A percentile compares a stretch with the other conserved stretches of the same genome.
These are phyloP conservation scores for Diceros bicornis DNA, from an alignment of 2,797 vertebrate genomes.

Conservation along the genomic window DNA sequence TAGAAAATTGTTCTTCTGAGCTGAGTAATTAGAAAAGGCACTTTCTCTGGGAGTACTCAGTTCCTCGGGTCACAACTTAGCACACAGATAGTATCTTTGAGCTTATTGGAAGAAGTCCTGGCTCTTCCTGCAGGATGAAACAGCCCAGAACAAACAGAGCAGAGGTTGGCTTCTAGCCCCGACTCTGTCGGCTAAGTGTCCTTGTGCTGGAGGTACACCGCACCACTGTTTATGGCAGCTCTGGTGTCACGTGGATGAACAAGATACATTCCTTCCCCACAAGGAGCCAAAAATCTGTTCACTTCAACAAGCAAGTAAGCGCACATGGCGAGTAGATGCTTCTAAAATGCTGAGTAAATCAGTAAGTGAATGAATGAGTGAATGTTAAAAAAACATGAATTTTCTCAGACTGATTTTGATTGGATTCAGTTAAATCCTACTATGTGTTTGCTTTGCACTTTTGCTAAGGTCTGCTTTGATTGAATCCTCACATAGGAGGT, in stretches of 20 bases:
- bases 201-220: no score
- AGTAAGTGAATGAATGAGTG: background rate
- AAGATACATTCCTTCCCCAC: background rate
- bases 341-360: background rate
- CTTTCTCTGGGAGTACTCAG: background rate
- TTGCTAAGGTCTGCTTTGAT: background rate
- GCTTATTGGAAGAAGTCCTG: background rate
- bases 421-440: background rate
- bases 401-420: background rate
- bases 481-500: background rate
- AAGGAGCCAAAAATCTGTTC: background rate
- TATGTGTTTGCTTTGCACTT: background rate
- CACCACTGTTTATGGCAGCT: no score
- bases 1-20: background rate
- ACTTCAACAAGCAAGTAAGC: background rate
- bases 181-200: background rate
- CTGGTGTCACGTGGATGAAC: background rate
- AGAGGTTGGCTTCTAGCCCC: background rate
- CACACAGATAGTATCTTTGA: background rate
- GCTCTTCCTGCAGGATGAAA: background rate
- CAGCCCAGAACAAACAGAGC: background rate
- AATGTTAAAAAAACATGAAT: background rate
- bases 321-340: background rate
- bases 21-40: background rate
- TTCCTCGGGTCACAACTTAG: background rate